Percentiles rank a stretch among this genome's conserved stretches.
These are phyloP conservation scores for Ascaphus truei DNA, from an alignment of 2,113 vertebrate species.

Conservation along the genomic window DNA sequence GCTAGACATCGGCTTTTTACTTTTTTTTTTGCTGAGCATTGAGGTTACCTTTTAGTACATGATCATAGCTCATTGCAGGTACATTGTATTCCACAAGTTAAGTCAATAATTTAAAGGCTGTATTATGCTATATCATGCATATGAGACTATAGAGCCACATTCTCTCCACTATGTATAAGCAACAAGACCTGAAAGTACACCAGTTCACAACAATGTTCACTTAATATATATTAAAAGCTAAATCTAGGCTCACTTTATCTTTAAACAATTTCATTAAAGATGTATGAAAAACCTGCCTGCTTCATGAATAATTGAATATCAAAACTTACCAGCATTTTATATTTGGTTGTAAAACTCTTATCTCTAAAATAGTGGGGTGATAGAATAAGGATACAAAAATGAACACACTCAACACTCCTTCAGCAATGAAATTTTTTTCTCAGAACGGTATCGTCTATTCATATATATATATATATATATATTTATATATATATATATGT, in stretches of 20 bases:
- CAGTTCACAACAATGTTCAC: conserved; percentile 37
- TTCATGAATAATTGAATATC: conserved; percentile 37
- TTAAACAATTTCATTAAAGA: conserved; percentile 47
- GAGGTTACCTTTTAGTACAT: too few relatives aligned
- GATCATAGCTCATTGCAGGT: too few relatives aligned
- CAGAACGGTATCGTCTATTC: too few relatives aligned
- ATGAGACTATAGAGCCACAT: conserved; percentile 28
- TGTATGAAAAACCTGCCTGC: background rate
- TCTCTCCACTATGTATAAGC: conserved; percentile 41
- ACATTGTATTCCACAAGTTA: too few relatives aligned
- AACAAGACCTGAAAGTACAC: conserved; percentile 40
- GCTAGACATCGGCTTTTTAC: too few relatives aligned
- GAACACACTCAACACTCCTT: conserved; percentile 41
- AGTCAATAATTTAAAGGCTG: too few relatives aligned
- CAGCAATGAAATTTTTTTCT: too few relatives aligned
- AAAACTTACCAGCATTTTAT: conserved; percentile 30
- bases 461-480: too few relatives aligned
- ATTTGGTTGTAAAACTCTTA: background rate
- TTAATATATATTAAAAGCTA: conserved; percentile 40
- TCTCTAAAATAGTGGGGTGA: conserved; percentile 9
- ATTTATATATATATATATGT: too few relatives aligned
- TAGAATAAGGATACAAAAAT: background rate
- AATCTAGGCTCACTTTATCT: conserved; percentile 40
- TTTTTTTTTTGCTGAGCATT: too few relatives aligned
- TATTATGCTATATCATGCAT: conserved; percentile 43